Conservation (phyloP, 2,113 vertebrate genomes). For the Dasypus novemcinctus region DNA sequence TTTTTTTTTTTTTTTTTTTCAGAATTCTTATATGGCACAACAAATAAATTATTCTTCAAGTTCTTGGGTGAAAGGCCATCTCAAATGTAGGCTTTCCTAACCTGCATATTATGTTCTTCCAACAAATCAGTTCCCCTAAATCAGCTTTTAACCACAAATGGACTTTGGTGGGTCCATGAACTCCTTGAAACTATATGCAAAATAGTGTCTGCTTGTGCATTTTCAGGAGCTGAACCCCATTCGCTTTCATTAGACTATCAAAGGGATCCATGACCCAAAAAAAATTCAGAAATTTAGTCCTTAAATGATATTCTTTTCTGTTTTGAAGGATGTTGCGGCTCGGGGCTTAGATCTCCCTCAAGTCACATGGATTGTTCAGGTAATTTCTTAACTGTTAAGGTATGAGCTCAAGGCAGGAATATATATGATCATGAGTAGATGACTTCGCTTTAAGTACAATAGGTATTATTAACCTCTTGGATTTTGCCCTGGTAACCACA, state of each 20-base stretch:
- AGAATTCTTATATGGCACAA: background rate
- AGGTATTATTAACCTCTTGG: constrained; percentile 45
- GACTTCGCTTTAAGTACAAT: constrained; percentile 42
- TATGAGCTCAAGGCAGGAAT: background rate
- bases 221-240: rapidly evolving
- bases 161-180: background rate
- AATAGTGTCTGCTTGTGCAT: rapidly evolving
- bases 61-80: background rate
- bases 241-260: background rate
- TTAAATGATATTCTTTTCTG: constrained; percentile 39
- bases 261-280: rapidly evolving
- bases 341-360: constrained; percentile 94
- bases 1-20: no score
- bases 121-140: background rate
- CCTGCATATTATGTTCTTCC: background rate
- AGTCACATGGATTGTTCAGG: constrained; percentile 97
- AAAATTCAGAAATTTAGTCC: background rate
- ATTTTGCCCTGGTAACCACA: constrained; percentile 56
- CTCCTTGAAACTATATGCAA: background rate
- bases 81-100: background rate
- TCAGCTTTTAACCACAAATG: background rate
- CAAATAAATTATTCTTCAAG: background rate
- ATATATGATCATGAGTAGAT: background rate
- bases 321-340: constrained; percentile 94
- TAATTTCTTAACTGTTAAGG: constrained; percentile 70